phyloP scores from a whole-genome alignment of 2,888 invertebrate genomes.

The Coecobrya sp. region DNA sequence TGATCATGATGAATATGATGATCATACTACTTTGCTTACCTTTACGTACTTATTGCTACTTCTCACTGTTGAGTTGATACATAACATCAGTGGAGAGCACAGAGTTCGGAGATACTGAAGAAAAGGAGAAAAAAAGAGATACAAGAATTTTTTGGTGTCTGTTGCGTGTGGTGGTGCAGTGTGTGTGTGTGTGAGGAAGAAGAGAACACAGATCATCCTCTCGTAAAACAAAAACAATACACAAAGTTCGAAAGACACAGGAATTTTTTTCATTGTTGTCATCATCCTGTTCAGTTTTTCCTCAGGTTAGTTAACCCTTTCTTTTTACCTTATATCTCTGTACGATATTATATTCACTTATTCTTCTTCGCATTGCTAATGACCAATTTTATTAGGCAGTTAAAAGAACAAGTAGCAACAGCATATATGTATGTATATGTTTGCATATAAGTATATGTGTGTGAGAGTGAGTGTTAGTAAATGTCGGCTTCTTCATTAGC shows the following conservation, averaged over 20 bases:
- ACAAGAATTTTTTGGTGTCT: constrained; percentile 48
- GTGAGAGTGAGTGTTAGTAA: background rate
- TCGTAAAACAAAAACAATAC: background rate
- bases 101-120: constrained; percentile 62
- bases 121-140: constrained; percentile 25
- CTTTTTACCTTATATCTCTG: background rate
- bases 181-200: constrained; percentile 13
- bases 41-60: constrained; percentile 70
- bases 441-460: background rate
- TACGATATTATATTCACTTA: too few relatives aligned
- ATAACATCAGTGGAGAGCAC: constrained; percentile 78
- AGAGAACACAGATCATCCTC: constrained; percentile 22
- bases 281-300: constrained; percentile 36
- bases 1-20: constrained; percentile 53
- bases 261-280: constrained; percentile 48
- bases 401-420: too few relatives aligned
- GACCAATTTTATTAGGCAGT: too few relatives aligned
- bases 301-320: constrained; percentile 44
- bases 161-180: constrained; percentile 34
- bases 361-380: too few relatives aligned
- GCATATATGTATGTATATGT: background rate
- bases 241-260: constrained; percentile 27
- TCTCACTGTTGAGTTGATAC: constrained; percentile 80
- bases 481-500: background rate
- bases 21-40: constrained; percentile 71